A percentile compares a stretch with the other conserved stretches of the same genome.
phyloP scores from a whole-genome alignment of 2,797 vertebrate species.

The Geotrypetes seraphini region DNA sequence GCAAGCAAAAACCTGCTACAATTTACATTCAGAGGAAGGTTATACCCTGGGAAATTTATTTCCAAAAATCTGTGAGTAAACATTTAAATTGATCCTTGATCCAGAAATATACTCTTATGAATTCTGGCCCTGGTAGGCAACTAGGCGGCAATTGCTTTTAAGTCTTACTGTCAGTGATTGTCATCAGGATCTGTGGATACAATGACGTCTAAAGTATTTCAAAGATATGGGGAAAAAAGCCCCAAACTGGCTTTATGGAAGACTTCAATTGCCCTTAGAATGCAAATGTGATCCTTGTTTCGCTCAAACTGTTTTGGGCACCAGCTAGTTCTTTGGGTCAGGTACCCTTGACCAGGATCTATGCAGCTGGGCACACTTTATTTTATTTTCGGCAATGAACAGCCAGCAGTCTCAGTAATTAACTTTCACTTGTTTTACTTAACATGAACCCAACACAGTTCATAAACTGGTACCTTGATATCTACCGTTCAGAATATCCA shows the following conservation, averaged over 20 bases:
- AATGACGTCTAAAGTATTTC: constrained; percentile 19
- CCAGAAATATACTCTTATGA: constrained; percentile 15
- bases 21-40: constrained; percentile 13
- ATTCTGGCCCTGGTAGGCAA: constrained; percentile 33
- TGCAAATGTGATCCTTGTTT: too few relatives aligned
- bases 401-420: too few relatives aligned
- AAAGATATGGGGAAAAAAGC: constrained; percentile 30
- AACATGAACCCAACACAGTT: too few relatives aligned
- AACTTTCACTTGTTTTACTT: too few relatives aligned
- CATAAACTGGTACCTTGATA: too few relatives aligned
- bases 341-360: too few relatives aligned
- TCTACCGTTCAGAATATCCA: too few relatives aligned
- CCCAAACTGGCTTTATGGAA: constrained; percentile 10
- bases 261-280: constrained; percentile 23
- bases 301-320: too few relatives aligned
- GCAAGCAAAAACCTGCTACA: constrained; percentile 21
- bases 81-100: constrained; percentile 9
- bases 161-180: constrained; percentile 25
- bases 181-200: constrained; percentile 18
- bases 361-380: too few relatives aligned
- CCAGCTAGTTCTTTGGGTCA: too few relatives aligned
- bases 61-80: constrained; percentile 16
- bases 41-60: constrained; percentile 10
- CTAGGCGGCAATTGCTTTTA: constrained; percentile 35
- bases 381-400: too few relatives aligned